Conservation (phyloP, 2,888 invertebrate species). For the Hanleya hanleyi region DNA sequence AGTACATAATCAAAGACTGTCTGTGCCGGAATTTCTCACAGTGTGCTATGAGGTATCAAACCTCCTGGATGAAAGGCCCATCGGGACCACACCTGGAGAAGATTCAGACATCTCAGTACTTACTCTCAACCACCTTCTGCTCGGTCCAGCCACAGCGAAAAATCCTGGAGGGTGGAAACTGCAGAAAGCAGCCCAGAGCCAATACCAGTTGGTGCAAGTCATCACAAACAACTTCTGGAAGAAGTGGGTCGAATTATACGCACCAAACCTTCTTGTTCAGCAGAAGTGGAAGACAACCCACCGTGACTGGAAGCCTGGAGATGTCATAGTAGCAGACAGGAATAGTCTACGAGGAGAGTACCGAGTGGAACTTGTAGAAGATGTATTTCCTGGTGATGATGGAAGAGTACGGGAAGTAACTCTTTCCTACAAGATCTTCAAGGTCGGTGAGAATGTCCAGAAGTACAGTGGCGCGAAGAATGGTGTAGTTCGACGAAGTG, state of each 20-base stretch:
- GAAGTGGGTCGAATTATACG: background rate
- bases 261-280: background rate
- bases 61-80: slow-evolving; percentile 9
- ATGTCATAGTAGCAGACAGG: slow-evolving; percentile 9
- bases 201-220: background rate
- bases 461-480: too few relatives aligned
- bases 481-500: too few relatives aligned
- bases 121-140: slow-evolving; percentile 11
- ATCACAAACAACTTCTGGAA: background rate
- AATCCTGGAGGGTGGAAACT: slow-evolving; percentile 15
- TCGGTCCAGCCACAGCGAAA: slow-evolving; percentile 3
- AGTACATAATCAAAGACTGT: slow-evolving; percentile 9
- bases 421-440: too few relatives aligned
- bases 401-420: slow-evolving; percentile 5
- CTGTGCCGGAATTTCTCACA: slow-evolving; percentile 16
- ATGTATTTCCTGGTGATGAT: slow-evolving; percentile 12
- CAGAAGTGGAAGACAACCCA: slow-evolving; percentile 6
- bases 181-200: background rate
- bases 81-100: background rate
- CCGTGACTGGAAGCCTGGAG: background rate
- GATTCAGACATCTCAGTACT: background rate
- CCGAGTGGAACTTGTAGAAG: slow-evolving; percentile 3
- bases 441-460: too few relatives aligned
- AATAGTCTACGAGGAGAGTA: slow-evolving; percentile 3
- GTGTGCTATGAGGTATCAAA: slow-evolving; percentile 12